Percentiles rank a stretch among this genome's conserved stretches.
phyloP scores from a whole-genome alignment of 2,797 vertebrate genomes.

The Melanotaenia trifasciata region DNA sequence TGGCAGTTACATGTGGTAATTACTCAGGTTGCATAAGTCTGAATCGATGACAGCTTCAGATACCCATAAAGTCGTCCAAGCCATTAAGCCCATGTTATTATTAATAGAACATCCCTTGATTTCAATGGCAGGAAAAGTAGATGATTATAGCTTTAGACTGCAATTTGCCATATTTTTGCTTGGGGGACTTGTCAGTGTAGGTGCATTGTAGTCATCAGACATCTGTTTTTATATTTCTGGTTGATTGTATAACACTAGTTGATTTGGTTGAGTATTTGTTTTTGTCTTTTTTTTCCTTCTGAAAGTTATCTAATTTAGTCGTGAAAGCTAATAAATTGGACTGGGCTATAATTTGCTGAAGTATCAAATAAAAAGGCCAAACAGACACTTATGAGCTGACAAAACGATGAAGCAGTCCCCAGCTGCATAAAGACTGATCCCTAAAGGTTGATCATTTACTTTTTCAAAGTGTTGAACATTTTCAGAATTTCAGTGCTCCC shows the following conservation, averaged over 20 bases:
- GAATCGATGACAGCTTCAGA: constrained; percentile 53
- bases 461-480: constrained; percentile 43
- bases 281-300: not conserved
- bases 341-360: constrained; percentile 36
- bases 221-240: constrained; percentile 46
- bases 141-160: constrained; percentile 41
- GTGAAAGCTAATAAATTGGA: constrained; percentile 43
- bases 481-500: constrained; percentile 34
- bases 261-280: constrained; percentile 31
- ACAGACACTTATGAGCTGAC: constrained; percentile 34
- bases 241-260: constrained; percentile 29
- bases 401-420: constrained; percentile 41
- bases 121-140: constrained; percentile 35
- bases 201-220: constrained; percentile 39
- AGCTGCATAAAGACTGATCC: constrained; percentile 35
- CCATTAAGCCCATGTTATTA: constrained; percentile 43
- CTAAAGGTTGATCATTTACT: constrained; percentile 46
- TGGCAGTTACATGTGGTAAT: constrained; percentile 58
- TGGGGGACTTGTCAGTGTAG: constrained; percentile 40
- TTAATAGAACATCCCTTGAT: constrained; percentile 52
- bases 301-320: constrained; percentile 27
- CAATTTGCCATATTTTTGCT: constrained; percentile 48
- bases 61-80: constrained; percentile 26
- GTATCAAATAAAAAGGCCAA: constrained; percentile 24
- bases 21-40: constrained; percentile 45